Base-by-base conservation (phyloP, 2,113 vertebrate species). In the Garra rufa region DNA sequence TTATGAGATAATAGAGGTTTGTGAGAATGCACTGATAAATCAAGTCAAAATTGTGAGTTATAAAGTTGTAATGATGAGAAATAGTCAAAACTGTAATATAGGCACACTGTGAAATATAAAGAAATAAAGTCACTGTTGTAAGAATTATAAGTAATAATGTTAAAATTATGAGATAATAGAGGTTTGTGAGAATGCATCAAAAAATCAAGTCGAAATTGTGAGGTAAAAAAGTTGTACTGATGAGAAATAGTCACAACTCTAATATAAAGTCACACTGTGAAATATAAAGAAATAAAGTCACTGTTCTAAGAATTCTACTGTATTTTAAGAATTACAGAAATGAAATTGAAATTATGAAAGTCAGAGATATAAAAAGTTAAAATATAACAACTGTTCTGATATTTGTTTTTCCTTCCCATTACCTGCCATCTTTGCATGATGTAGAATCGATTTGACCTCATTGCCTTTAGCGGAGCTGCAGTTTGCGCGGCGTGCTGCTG, bases 381-480 rank as follows among this genome's bases (percentile, higher is more conserved):
- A 3, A 3, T 34, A 34, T 34, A 34, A 34, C n/a, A n/a, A 34
- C 63, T 9, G 30, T 30, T 2, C 63, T 71, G 69, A 21, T 41
- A 13, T 71, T 71, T 46, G 69, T n/a, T 76, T 15, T 55, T 52
- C 38, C 14, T 19, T 44, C 13, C 15, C 75, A 14, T 44, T 91
- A 95, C 95, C 95, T 91, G 92, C 92, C 65, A 81, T 69, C 86
- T 91, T 95, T 82, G 95, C 94, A 0, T 92, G 91, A 82, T 95
- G 89, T 34, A 96, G 91, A 59, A 96, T 85, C 2, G 95, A 96
- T 26, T 26, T 50, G 26, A 96, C 95, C 81, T 95, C 93, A 14
- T 95, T 95, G 15, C 93, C 94, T 1, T 8, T 63, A 19, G 67
- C 26, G 3, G 88, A 87, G 1, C 9, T 89, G 59, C 95, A 96